Evolutionary conservation across 2,888 invertebrate genomes (phyloP), one percentile per base, ranked within the genome.

Genomic region (Ypsolopha scabrella): DNA sequence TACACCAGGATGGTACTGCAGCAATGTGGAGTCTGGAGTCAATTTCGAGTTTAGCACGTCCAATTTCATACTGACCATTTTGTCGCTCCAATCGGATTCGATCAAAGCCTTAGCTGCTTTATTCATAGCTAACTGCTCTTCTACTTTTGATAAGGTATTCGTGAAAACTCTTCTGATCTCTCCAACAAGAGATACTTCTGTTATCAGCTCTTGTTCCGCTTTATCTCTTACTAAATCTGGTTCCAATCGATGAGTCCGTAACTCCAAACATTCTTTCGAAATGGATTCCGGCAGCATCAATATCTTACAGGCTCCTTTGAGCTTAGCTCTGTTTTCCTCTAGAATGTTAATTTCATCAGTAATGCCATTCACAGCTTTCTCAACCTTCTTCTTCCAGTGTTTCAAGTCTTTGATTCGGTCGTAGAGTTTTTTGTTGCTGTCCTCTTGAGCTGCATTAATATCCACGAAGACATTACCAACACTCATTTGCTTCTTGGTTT

Each of bases 11-110:
- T 93, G 92, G 70, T 92, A 93, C 65, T 93, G 75, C 52, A 94
- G 88, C 48, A 90, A 87, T 53, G 80, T 89, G 0, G 93, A 93
- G 51, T 88, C 76, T 41, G 92, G 92, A 35, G 89, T 90, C 39
- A 96, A 77, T 1, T 88, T 87, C 7, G 90, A 81, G 67, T 92
- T 93, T 1, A 79, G 68, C 0, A 90, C 86, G 59, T 96, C 96
- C 10, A 93, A 83, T 58, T 91, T 90, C 60, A 93, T 89, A 0
- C 93, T 86, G 45, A 92, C 89, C 64, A 89, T 90, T 77, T 97
- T 97, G 69, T 97, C 95, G 59, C 95, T 93, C 95, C 96, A 97
- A 70, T 97, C 96, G 59, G 89, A 90, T 76, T 97, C 97, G 53
- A 96, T 79, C 24, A 91, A 88, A 43, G 90, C 86, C 68, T 96